A percentile compares a stretch with the other conserved stretches of the same genome.
Evolutionary conservation across 2,113 vertebrate species (phyloP).

Genomic region (Poeciliopsis retropinna): DNA sequence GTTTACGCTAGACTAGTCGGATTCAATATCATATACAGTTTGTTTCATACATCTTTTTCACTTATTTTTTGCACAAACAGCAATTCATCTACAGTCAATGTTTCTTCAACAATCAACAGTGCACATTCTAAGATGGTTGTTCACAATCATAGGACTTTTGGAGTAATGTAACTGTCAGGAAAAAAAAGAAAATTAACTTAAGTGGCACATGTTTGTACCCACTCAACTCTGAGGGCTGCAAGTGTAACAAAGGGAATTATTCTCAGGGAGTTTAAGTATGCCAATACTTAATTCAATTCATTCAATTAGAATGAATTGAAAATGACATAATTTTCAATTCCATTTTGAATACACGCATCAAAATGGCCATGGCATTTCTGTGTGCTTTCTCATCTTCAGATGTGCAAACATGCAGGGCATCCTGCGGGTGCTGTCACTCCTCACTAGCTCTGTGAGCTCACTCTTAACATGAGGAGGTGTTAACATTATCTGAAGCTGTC

Average conservation of each 20-base stretch:
- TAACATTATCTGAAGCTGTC: constrained; percentile 39
- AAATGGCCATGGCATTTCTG: constrained; percentile 23
- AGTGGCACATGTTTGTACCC: constrained; percentile 47
- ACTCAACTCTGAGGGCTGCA: constrained; percentile 15
- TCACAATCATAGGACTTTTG: constrained; percentile 46
- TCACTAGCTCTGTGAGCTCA: constrained; percentile 29
- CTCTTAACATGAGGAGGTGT: constrained; percentile 46
- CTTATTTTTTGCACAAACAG: constrained; percentile 51
- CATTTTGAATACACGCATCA: background rate
- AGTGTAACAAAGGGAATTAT: constrained; percentile 16
- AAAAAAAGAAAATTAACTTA: constrained; percentile 37
- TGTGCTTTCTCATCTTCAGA: constrained; percentile 35
- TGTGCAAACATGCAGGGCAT: constrained; percentile 9
- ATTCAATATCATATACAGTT: constrained; percentile 36
- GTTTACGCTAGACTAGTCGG: constrained; percentile 42
- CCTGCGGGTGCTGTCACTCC: constrained; percentile 38
- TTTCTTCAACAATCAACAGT: constrained; percentile 45
- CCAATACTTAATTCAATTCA: no score
- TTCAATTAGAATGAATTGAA: constrained; percentile 32
- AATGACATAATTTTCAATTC: background rate
- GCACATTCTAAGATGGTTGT: constrained; percentile 30
- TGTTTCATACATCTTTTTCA: constrained; percentile 45
- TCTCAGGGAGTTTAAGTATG: constrained; percentile 27
- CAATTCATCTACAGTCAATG: constrained; percentile 36
- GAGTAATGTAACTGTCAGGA: constrained; percentile 57